Conservation (phyloP, 2,113 vertebrate genomes). For the Himantopus leucocephalus region DNA sequence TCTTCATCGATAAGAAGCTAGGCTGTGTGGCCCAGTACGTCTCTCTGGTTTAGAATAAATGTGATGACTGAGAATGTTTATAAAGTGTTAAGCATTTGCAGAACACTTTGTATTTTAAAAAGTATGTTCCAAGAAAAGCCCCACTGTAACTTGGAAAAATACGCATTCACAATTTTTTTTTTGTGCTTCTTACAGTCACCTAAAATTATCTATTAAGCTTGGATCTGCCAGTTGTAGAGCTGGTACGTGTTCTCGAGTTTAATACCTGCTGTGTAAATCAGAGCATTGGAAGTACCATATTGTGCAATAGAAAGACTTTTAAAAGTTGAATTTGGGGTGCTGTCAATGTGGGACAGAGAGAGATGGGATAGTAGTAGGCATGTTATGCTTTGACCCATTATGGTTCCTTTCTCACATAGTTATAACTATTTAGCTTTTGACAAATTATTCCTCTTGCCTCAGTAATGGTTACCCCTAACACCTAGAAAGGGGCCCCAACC, state of each 20-base stretch:
- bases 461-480: neutral
- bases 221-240: neutral
- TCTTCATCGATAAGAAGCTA: neutral
- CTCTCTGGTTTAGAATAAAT: neutral
- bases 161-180: neutral
- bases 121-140: neutral
- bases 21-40: neutral
- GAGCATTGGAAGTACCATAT: neutral
- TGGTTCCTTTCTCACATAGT: neutral
- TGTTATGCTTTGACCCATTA: neutral
- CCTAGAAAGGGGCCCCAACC: neutral
- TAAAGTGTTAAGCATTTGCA: constrained; percentile 5
- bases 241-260: neutral
- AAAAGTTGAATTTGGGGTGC: neutral
- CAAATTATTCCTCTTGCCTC: neutral
- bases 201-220: neutral
- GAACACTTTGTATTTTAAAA: constrained; percentile 7
- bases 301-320: neutral
- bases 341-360: neutral
- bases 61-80: neutral
- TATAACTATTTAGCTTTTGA: neutral
- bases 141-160: neutral
- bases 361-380: neutral
- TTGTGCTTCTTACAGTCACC: neutral
- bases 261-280: neutral